Percentiles rank a stretch among this genome's conserved stretches.
These are phyloP conservation scores for Agrotis clavis DNA, from an alignment of 2,888 invertebrate genomes.

Conservation along the genomic window DNA sequence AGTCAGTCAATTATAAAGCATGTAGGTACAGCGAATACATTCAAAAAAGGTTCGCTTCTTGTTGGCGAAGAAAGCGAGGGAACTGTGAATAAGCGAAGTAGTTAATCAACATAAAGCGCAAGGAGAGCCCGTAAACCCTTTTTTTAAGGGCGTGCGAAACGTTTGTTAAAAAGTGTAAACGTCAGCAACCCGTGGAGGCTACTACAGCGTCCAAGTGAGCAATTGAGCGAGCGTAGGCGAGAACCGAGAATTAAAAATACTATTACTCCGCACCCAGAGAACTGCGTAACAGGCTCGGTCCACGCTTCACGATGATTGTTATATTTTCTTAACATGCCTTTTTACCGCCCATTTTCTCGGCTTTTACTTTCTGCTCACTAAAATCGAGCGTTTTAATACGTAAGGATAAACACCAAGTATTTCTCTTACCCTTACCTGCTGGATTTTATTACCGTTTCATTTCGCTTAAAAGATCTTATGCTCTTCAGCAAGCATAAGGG, in stretches of 20 bases:
- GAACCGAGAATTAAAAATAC: slow-evolving; percentile 59
- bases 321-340: slow-evolving; percentile 33
- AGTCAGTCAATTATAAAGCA: slow-evolving; percentile 26
- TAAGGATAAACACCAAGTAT: slow-evolving; percentile 25
- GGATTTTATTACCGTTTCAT: slow-evolving; percentile 20
- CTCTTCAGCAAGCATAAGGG: slow-evolving; percentile 27
- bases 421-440: slow-evolving; percentile 5
- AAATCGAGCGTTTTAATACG: slow-evolving; percentile 32
- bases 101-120: slow-evolving; percentile 62
- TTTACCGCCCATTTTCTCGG: slow-evolving; percentile 40
- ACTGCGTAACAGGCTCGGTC: slow-evolving; percentile 18
- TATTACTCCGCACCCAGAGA: slow-evolving; percentile 27
- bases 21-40: slow-evolving; percentile 29
- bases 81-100: slow-evolving; percentile 46
- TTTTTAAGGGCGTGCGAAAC: slow-evolving; percentile 59
- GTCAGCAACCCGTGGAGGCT: slow-evolving; percentile 62
- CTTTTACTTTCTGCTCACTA: slow-evolving; percentile 34
- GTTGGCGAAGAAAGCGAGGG: slow-evolving; percentile 24
- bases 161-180: slow-evolving; percentile 69
- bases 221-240: slow-evolving; percentile 52
- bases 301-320: slow-evolving; percentile 45
- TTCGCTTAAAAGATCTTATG: slow-evolving; percentile 20
- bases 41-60: slow-evolving; percentile 22
- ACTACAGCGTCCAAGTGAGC: slow-evolving; percentile 60
- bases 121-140: slow-evolving; percentile 60